Conservation (phyloP, 2,888 invertebrate genomes). For the Agrochola lota region DNA sequence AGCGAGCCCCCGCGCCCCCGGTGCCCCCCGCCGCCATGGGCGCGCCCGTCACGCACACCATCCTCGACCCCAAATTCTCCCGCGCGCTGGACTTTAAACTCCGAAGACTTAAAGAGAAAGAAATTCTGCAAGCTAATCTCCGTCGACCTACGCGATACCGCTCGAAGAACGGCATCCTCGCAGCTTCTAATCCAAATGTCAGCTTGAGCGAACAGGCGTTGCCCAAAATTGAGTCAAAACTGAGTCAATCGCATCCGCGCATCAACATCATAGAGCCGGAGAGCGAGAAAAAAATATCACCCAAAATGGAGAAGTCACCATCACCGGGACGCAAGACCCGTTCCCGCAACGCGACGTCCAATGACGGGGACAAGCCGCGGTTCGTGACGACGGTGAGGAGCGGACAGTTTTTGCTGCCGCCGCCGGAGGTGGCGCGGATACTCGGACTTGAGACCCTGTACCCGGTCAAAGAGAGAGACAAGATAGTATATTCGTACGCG, state of each 20-base stretch:
- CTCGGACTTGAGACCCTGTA: slow-evolving; percentile 90
- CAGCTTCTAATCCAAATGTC: slow-evolving; percentile 92
- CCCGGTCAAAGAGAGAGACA: slow-evolving; percentile 76
- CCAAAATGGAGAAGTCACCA: slow-evolving; percentile 74
- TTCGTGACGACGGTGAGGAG: slow-evolving; percentile 95
- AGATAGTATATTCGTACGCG: slow-evolving; percentile 92
- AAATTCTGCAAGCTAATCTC: slow-evolving; percentile 82
- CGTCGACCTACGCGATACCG: slow-evolving; percentile 77
- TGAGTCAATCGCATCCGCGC: slow-evolving; percentile 80
- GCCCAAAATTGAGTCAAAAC: slow-evolving; percentile 66
- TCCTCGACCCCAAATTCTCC: slow-evolving; percentile 91
- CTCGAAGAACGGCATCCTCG: slow-evolving; percentile 76
- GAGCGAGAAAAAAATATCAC: slow-evolving; percentile 68
- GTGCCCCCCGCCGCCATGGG: slow-evolving; percentile 54
- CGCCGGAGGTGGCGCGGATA: slow-evolving; percentile 92
- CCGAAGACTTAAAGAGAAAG: slow-evolving; percentile 92
- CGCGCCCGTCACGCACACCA: slow-evolving; percentile 71
- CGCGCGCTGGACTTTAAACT: slow-evolving; percentile 93
- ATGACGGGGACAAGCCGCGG: slow-evolving; percentile 87
- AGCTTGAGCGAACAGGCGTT: slow-evolving; percentile 62
- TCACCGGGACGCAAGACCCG: slow-evolving; percentile 73
- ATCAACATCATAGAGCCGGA: slow-evolving; percentile 73
- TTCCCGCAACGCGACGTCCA: slow-evolving; percentile 66
- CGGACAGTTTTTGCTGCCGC: slow-evolving; percentile 95
- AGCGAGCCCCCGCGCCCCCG: slow-evolving; percentile 62